Conservation (phyloP, 2,888 invertebrate species). For the Colostygia pectinataria region DNA sequence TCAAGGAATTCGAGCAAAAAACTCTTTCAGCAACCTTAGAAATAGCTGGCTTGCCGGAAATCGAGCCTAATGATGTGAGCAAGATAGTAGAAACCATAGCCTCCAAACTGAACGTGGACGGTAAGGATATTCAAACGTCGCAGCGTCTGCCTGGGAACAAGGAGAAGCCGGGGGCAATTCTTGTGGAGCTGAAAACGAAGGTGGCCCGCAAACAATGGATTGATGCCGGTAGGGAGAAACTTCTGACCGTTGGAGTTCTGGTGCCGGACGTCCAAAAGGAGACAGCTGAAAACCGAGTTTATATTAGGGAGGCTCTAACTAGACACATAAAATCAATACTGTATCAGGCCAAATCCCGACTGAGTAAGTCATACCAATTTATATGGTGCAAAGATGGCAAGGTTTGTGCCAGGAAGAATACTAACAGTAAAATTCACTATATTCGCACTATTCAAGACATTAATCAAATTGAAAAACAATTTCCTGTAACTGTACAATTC, state of each 20-base stretch:
- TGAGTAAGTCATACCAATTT: not conserved
- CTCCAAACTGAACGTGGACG: constrained; percentile 22
- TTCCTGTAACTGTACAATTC: not conserved
- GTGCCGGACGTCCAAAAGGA: constrained; percentile 26
- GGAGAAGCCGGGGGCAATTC: constrained; percentile 31
- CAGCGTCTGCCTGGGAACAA: constrained; percentile 24
- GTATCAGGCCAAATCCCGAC: not conserved
- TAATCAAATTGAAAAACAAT: not conserved
- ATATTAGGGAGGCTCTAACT: constrained; percentile 11
- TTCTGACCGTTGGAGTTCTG: constrained; percentile 29
- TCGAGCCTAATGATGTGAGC: not conserved
- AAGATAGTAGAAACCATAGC: constrained; percentile 23
- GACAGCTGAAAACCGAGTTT: constrained; percentile 3
- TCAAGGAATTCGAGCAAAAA: constrained; percentile 19
- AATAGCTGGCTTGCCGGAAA: constrained; percentile 10
- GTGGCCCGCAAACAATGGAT: constrained; percentile 29
- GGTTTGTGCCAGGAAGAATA: constrained; percentile 1
- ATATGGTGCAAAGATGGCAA: constrained; percentile 3
- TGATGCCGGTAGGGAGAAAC: constrained; percentile 28
- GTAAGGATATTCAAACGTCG: constrained; percentile 15
- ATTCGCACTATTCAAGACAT: constrained; percentile 3
- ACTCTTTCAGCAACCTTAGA: constrained; percentile 1
- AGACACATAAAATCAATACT: not conserved
- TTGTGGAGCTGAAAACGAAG: constrained; percentile 32
- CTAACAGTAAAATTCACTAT: constrained; percentile 3